Percentiles rank a stretch among this genome's conserved stretches.
Evolutionary conservation across 2,888 invertebrate species (phyloP).

Genomic region (Oxytorus armatus): DNA sequence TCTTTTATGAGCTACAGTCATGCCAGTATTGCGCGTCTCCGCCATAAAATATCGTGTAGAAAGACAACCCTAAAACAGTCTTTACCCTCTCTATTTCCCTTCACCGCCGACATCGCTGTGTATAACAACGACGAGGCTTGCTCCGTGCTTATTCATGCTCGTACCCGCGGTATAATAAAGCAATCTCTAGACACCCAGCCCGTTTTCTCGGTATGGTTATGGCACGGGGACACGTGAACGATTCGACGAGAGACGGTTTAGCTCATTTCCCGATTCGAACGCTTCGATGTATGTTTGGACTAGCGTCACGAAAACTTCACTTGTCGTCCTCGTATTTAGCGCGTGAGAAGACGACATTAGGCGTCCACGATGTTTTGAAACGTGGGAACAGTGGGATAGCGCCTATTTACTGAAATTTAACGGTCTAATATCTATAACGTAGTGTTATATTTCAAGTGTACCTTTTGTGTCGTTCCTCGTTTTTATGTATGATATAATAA

Average conservation of each 20-base stretch:
- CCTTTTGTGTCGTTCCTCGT: neutral
- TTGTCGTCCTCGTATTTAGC: slow-evolving; percentile 8
- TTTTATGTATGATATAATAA: neutral
- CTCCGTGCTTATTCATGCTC: slow-evolving; percentile 44
- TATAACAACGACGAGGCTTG: slow-evolving; percentile 10
- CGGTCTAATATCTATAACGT: slow-evolving; percentile 2
- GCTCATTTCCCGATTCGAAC: neutral
- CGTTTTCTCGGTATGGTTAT: slow-evolving; percentile 49
- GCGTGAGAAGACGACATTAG: slow-evolving; percentile 47
- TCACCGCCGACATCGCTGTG: neutral
- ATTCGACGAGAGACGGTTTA: slow-evolving; percentile 31
- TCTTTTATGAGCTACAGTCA: slow-evolving; percentile 55
- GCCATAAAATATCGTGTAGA: slow-evolving; percentile 42
- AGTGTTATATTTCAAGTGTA: slow-evolving; percentile 13
- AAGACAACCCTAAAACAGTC: slow-evolving; percentile 54
- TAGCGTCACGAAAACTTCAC: slow-evolving; percentile 42
- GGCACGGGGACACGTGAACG: slow-evolving; percentile 58
- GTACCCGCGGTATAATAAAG: slow-evolving; percentile 62
- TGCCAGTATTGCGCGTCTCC: slow-evolving; percentile 58
- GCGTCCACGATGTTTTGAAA: slow-evolving; percentile 17
- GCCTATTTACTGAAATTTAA: slow-evolving; percentile 14
- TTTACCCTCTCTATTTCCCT: neutral
- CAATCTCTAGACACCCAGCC: slow-evolving; percentile 60
- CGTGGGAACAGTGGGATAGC: slow-evolving; percentile 5
- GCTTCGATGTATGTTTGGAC: slow-evolving; percentile 15